Base-by-base conservation (phyloP, 2,797 vertebrate species). In the Dallia pectoralis region DNA sequence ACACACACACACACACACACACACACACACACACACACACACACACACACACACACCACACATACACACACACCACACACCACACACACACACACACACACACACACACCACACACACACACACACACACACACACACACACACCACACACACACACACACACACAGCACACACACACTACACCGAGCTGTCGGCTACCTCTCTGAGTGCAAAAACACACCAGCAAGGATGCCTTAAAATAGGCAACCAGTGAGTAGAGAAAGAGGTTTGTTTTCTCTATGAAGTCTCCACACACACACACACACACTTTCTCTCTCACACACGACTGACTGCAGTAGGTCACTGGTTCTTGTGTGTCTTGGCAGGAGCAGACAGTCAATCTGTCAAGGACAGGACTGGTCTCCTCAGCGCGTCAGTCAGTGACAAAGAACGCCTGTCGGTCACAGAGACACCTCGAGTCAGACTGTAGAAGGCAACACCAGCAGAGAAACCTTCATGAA, bases 1-100 rank as follows among this genome's bases (percentile, higher is more conserved):
- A 15, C 18, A 51, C 15, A 44, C 61, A 64, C 32, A 64, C 56
- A 14, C 56, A 48, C 33, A 40, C 32, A 72, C 36, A 48, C 56
- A 61, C 11, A 72, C 56, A 48, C 71, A 72, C 40, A 65, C 33
- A 14, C 32, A 29, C 53, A 4, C 36, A 62, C 32, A 25, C 22
- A 59, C 66, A 65, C 44, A 48, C 61, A 48, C 56, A 63, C 73
- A 40, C 78, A 67, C 6, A 49, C 73, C 61, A 51, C 48, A 51
- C 48, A 7, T 51, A 51, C 18, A 47, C 44, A 14, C 44, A 47
- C 44, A 47, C 15, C 2, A n/a, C n/a, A n/a, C n/a, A n/a, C n/a
- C 44, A 47, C 18, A 49, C 47, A 18, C 48, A 49, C 48, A 4
- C 48, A 16, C 16, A 49, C 48, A 16, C 18, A 53, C 49, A 59